Conservation (phyloP, 2,888 invertebrate species). For the Pedicia rivosa region DNA sequence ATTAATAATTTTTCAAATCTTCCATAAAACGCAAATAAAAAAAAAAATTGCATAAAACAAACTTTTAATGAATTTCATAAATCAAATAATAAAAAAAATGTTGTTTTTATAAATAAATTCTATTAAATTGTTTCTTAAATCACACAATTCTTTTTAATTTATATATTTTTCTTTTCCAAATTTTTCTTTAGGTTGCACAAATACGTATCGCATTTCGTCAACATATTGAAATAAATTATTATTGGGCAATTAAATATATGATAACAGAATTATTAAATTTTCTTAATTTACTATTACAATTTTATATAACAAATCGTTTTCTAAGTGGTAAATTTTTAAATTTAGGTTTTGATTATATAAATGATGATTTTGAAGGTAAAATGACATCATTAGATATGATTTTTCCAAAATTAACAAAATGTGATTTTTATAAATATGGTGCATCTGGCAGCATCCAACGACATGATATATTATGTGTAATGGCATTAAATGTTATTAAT, state of each 20-base stretch:
- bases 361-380: conserved; percentile 40
- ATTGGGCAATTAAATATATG: conserved; percentile 62
- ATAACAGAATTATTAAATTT: conserved; percentile 65
- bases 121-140: no score
- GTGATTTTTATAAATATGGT: conserved; percentile 79
- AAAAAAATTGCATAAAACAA: no score
- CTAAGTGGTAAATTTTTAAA: conserved; percentile 59
- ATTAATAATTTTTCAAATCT: no score
- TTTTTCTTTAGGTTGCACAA: not conserved
- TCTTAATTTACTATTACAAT: conserved; percentile 58
- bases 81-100: no score
- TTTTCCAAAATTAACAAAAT: conserved; percentile 84
- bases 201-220: conserved; percentile 27
- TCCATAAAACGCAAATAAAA: no score
- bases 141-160: no score
- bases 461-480: conserved; percentile 74
- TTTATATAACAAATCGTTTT: conserved; percentile 60
- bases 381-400: conserved; percentile 58
- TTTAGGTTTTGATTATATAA: conserved; percentile 48
- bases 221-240: conserved; percentile 45
- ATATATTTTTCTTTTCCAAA: no score
- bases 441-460: conserved; percentile 70
- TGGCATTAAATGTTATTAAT: conserved; percentile 81
- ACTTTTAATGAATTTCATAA: no score
- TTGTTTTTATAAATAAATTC: no score